These are phyloP conservation scores for Eolophus roseicapilla DNA, from an alignment of 2,113 vertebrate genomes.

Conservation along the genomic window DNA sequence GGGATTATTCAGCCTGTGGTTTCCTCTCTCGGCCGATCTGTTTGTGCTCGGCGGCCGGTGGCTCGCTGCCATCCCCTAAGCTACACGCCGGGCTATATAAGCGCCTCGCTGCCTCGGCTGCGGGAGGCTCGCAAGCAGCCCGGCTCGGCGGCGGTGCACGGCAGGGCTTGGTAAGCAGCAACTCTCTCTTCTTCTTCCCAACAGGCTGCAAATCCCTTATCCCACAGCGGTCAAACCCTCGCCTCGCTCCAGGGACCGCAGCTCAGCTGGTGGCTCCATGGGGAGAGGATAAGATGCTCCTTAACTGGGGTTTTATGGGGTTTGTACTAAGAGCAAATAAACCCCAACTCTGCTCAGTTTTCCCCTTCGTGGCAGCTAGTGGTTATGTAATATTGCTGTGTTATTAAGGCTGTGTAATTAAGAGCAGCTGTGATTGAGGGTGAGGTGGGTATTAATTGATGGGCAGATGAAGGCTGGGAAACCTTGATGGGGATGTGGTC, in stretches of 20 bases:
- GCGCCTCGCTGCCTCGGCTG: conserved; percentile 15
- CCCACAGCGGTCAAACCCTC: not conserved
- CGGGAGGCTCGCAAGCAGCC: not conserved
- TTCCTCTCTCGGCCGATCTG: conserved; percentile 68
- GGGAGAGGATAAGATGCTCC: not conserved
- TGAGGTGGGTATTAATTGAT: not conserved
- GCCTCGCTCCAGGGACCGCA: not conserved
- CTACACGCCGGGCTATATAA: conserved; percentile 80
- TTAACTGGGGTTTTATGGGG: not conserved
- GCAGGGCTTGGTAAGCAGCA: conserved; percentile 44
- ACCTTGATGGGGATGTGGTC: not conserved
- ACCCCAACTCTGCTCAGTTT: not conserved
- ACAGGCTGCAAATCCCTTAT: not conserved
- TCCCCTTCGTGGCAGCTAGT: not conserved
- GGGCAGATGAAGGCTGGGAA: not conserved
- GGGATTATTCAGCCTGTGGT: conserved; percentile 52
- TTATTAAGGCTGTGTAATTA: not conserved
- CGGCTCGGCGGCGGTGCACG: conserved; percentile 35
- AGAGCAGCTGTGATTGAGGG: not conserved
- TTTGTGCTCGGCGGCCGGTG: conserved; percentile 71
- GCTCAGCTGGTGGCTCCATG: not conserved
- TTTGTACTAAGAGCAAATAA: not conserved
- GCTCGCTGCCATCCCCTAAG: conserved; percentile 72
- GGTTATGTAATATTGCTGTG: not conserved
- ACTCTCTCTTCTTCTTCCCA: not conserved